These are phyloP conservation scores for Atta colombica DNA, from an alignment of 1,140 invertebrate species.

Conservation along the genomic window DNA sequence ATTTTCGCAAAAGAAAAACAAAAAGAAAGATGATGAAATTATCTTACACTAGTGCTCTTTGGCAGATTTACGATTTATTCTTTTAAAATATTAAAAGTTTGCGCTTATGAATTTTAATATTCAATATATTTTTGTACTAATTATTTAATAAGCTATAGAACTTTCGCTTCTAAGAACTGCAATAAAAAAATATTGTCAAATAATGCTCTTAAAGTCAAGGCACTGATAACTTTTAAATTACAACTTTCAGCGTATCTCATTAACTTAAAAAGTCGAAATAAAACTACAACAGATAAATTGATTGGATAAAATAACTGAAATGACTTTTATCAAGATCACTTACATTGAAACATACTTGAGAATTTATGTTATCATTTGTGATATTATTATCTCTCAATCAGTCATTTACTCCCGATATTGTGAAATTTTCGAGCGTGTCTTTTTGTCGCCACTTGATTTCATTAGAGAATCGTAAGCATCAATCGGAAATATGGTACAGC, in stretches of 20 bases:
- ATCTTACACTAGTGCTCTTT: not conserved
- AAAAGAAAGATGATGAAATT: not conserved
- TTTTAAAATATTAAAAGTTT: not conserved
- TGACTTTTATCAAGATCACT: not conserved
- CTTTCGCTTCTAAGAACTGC: not conserved
- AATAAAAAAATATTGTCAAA: not conserved
- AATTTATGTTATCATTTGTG: not conserved
- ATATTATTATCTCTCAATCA: not conserved
- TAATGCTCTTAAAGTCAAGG: not conserved
- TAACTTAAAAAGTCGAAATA: constrained; percentile 1
- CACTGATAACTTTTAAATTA: not conserved
- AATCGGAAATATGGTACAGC: constrained; percentile 44
- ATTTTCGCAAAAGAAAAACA: not conserved
- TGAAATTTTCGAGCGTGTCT: not conserved
- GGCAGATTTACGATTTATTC: not conserved
- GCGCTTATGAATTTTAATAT: not conserved
- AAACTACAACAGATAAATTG: not conserved
- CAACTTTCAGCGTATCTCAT: not conserved
- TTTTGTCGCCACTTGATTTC: constrained; percentile 21
- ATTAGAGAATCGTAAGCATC: constrained; percentile 23
- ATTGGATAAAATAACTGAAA: not conserved
- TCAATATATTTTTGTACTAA: constrained; percentile 11
- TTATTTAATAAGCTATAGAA: not conserved
- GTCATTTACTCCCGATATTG: not conserved
- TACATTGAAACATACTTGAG: not conserved